Evolutionary conservation across 2,888 invertebrate species (phyloP), one percentile per base, ranked within the genome.

Genomic region (Leucozona laternaria): DNA sequence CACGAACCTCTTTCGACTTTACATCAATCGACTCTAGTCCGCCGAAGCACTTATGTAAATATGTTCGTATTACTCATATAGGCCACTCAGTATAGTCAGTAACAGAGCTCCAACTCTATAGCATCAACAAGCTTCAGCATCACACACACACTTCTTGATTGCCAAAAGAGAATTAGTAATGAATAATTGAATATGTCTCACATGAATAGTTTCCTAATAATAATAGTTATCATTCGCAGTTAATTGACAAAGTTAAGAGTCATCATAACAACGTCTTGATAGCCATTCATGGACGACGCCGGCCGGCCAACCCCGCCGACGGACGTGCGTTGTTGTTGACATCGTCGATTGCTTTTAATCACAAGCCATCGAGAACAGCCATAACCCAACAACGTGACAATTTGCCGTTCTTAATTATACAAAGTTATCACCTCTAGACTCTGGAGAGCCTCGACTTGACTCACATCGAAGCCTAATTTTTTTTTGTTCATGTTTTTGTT

Each of bases 181-280:
- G 75, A 83, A 62, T 73, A 40, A 83, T 79, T 83, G 75, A 83
- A 62, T 73, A 40, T 73, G 79, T 79, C 34, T 43, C 73, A 79
- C 83, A 75, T 79, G 83, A 83, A 79, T 83, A 79, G 75, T 70
- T 83, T 57, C 77, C 48, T 73, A 58, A 77, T 85, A 58, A 77
- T 85, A 78, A 85, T 78, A 68, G 68, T 62, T 73, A 81, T 85
- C 77, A 40, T 57, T 68, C 20, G 62, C 73, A 71, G 53, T 81
- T 85, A 85, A 85, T 81, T 85, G 85, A 81, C 85, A 60, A 73
- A 76, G 58, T 48, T 81, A 57, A 71, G 60, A 82, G 73, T 68
- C 82, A 73, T 82, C 78, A 66, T 66, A 66, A 48, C 58, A 60
- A 8, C 68, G 40, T 77, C 57, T 34, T 77, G 57, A 25, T 66